Evolutionary conservation across 2,888 invertebrate genomes (phyloP), one percentile per base, ranked within the genome.

Genomic region (Tachina grossa): DNA sequence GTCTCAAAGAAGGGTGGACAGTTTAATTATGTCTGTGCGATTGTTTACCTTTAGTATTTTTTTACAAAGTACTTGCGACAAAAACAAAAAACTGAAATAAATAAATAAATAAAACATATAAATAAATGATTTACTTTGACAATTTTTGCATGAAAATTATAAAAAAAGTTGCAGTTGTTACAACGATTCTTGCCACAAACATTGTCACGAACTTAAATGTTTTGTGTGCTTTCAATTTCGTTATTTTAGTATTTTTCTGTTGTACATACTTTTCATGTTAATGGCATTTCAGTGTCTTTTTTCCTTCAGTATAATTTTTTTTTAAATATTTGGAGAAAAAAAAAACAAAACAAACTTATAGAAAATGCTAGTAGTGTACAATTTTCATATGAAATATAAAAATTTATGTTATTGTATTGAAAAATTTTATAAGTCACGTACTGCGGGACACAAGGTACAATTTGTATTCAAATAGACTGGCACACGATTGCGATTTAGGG

Each of bases 61-160:
- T 74, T 66, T 68, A 53, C 45, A 61, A 41, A 68, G 16, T 43
- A 43, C 41, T 31, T 31, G 31, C 31, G 31, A 31, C 31, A 31
- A 31, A 31, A 31, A 31, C 4, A 31, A 31, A 31, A 31, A 31
- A 31, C 31, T 31, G 6, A 31, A 31, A 31, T 31, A 31, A 16
- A 41, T 8, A 22, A 59, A 2, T n/a, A 16, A 61, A 16, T 41
- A 77, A 63, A 74, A 16, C 13, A 68, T 61, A 68, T 45, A 66
- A 74, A 83, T 75, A 82, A 85, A 85, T 85, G 85, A 85, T 85
- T 85, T 85, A 85, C 81, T 85, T 85, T 85, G 85, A 85, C 81
- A 85, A 81, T 80, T 85, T 85, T 82, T 82, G 74, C 85, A 85
- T 85, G 85, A 85, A 82, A 82, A 78, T 82, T 75, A 85, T 31